Evolutionary conservation across 2,888 invertebrate genomes (phyloP), one percentile per base, ranked within the genome.

Genomic region (Lycia hirtaria): DNA sequence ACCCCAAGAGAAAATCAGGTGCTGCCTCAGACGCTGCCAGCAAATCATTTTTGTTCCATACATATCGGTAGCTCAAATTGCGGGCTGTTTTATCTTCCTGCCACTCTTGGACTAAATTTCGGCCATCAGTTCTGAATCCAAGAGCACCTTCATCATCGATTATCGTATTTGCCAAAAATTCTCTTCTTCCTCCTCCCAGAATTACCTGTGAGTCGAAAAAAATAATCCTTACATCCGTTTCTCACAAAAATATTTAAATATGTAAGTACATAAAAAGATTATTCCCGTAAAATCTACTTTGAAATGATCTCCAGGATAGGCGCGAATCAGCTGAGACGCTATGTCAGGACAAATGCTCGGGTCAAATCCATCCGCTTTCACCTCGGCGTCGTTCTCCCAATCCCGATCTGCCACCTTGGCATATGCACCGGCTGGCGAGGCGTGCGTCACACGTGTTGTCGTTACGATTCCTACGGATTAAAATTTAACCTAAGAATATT

Each of bases 361-460:
- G 93, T 82, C 90, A 28, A 81, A 72, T 0, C 88, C 85, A 7
- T 73, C 81, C 0, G 62, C 65, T 0, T 72, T 57, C 3, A 94
- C 87, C 26, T 93, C 89, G 0, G 74, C 82, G 76, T 96, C 95
- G 68, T 88, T 93, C 81, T 96, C 96, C 94, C 95, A 96, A 62
- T 94, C 81, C 0, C 96, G 92, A 60, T 94, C 85, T 0, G 95
- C 94, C 0, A 88, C 83, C 72, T 94, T 94, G 0, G 96, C 96
- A 75, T 94, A 96, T 0, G 93, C 83, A 0, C 93, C 94, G 0
- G 95, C 94, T 0, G 96, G 96, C 3, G 96, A 95, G 0, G 96
- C 96, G 79, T 96, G 96, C 0, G 96, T 96, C 0, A 97, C 89
- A 49, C 96, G 92, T 0, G 96, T 95, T 0, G 95, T 96, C 0